phyloP scores from a whole-genome alignment of 2,113 vertebrate genomes.

The Empidonax alnorum region DNA sequence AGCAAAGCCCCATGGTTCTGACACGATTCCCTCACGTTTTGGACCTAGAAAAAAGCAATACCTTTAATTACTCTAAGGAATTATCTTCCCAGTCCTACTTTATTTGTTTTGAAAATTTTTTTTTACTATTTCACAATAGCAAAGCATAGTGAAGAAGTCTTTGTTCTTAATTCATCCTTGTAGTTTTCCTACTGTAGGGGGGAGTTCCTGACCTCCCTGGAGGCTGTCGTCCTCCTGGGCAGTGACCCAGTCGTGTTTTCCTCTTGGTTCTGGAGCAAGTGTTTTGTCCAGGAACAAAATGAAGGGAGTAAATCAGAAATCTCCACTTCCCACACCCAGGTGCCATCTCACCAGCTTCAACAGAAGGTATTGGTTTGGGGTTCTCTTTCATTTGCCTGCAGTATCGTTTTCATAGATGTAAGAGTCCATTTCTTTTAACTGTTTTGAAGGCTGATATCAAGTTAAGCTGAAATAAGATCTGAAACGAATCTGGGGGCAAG shows the following conservation, averaged over 20 bases:
- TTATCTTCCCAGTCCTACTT: background rate
- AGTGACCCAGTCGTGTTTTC: background rate
- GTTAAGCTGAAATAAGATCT: background rate
- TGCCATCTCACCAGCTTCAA: background rate
- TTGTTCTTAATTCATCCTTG: background rate
- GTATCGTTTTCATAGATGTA: background rate
- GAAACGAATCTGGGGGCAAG: background rate
- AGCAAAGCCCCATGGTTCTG: background rate
- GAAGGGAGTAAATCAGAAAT: background rate
- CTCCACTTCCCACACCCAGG: background rate
- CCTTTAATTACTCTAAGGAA: background rate
- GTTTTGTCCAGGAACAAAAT: background rate
- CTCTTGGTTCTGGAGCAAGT: background rate
- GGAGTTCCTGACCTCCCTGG: background rate
- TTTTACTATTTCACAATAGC: background rate
- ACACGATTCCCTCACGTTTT: background rate
- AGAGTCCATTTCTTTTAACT: background rate
- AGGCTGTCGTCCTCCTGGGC: fast-evolving
- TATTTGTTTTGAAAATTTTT: background rate
- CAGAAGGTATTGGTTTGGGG: background rate
- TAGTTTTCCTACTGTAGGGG: background rate
- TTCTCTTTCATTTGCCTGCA: background rate
- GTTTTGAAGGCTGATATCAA: background rate
- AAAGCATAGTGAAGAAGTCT: background rate
- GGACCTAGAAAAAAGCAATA: background rate